Evolutionary conservation across 2,888 invertebrate species (phyloP), one percentile per base, ranked within the genome.

Genomic region (Alloplasta piceator): DNA sequence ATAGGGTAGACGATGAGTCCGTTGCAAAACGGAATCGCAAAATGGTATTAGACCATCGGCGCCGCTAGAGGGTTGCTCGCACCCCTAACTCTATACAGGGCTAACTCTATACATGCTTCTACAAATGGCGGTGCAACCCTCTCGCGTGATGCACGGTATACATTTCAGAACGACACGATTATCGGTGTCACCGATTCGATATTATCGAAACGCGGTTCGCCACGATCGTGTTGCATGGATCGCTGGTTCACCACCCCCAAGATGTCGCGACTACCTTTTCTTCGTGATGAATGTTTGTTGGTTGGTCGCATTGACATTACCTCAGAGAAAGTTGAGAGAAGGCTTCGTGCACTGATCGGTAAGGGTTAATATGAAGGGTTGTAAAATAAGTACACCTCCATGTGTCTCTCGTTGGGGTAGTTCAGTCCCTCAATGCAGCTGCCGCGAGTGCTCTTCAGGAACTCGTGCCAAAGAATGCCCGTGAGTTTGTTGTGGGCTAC

Each of bases 1-100:
- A 86, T 84, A 84, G 82, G 75, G 83, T 76, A 83, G 84, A 82
- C 81, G 68, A 82, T 56, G 80, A 77, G 68, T 38, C 43, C 64
- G 26, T 71, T 70, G 77, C 70, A 58, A 26, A 26, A 58, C 55
- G 26, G 66, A 66, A 78, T 72, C 56, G 52, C 67, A 12, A 70
- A 55, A 36, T 41, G 58, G 60, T 55, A 55, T 56, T 68, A 41
- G 58, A 50, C 50, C 61, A 73, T 68, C 64, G 39, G 68, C 1
- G 66, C 41, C 26, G 58, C 71, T 71, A 61, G 67, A 38, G 16
- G 67, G 63, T 56, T 66, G 63, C 48, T 70, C 46, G 10, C n/a
- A 55, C 16, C 67, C 55, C n/a, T 9, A 16, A 52, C 26, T 26
- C 63, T 6, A 4, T 43, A 1, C 4, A 6, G 52, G 14, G 52